Evolutionary conservation across 2,113 vertebrate species (phyloP).

Genomic region (Microcebus jonahi): DNA sequence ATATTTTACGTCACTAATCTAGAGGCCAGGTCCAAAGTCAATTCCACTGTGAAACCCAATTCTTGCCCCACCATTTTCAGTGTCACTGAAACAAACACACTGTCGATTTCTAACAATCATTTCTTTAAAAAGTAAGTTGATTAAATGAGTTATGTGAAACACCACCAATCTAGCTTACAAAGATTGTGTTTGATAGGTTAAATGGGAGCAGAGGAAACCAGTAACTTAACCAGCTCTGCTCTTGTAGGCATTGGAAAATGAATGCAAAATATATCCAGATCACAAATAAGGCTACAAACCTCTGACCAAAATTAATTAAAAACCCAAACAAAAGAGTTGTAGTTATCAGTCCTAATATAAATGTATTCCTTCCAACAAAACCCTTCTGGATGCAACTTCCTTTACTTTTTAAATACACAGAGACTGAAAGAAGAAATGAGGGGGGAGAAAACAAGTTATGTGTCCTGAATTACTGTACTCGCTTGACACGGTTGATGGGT

Average conservation of each 20-base stretch:
- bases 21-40: constrained; percentile 45
- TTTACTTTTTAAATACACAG: constrained; percentile 63
- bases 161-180: constrained; percentile 35
- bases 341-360: constrained; percentile 60
- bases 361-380: constrained; percentile 58
- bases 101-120: constrained; percentile 37
- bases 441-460: constrained; percentile 58
- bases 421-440: constrained; percentile 64
- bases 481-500: constrained; percentile 48
- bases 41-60: constrained; percentile 32
- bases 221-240: constrained; percentile 76
- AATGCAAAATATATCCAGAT: constrained; percentile 64
- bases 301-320: constrained; percentile 58
- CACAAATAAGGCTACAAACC: constrained; percentile 48
- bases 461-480: constrained; percentile 54
- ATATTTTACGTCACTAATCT: constrained; percentile 25
- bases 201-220: constrained; percentile 58
- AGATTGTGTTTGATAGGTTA: constrained; percentile 8
- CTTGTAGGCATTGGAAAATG: constrained; percentile 79
- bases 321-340: constrained; percentile 61
- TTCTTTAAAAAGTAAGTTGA: constrained; percentile 59
- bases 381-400: constrained; percentile 80
- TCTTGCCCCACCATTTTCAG: constrained; percentile 51
- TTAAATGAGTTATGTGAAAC: constrained; percentile 53
- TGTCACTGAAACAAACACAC: not conserved